These are phyloP conservation scores for Metaphire vulgaris DNA, from an alignment of 1,140 invertebrate genomes.

Conservation along the genomic window DNA sequence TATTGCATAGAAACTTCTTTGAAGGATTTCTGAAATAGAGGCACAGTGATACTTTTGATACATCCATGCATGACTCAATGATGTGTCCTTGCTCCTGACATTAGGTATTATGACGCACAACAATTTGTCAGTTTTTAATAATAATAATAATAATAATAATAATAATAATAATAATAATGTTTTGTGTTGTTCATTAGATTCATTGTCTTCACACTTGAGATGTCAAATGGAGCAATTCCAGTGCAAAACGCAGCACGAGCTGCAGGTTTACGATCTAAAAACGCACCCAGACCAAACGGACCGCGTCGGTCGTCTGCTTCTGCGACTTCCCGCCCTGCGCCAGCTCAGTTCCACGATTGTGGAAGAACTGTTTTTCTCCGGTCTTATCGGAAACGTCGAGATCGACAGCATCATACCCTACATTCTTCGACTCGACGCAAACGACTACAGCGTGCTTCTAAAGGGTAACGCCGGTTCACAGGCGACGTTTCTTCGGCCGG, in stretches of 20 bases:
- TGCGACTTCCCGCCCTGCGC: constrained; percentile 70
- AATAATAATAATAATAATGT: background rate
- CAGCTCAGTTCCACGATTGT: constrained; percentile 70
- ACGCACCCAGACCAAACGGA: constrained; percentile 36
- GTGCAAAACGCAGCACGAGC: constrained; percentile 66
- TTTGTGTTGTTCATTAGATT: background rate
- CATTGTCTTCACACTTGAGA: background rate
- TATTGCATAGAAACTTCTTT: no score
- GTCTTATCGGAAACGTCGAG: constrained; percentile 81
- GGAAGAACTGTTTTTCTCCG: constrained; percentile 87
- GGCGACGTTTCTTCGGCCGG: no score
- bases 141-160: no score
- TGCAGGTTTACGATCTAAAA: constrained; percentile 58
- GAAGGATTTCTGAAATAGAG: no score
- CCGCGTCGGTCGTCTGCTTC: constrained; percentile 60
- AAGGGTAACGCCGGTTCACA: background rate
- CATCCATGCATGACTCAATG: no score
- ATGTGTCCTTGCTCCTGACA: no score
- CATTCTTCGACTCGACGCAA: constrained; percentile 70
- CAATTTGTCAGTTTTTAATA: no score
- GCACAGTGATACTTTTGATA: no score
- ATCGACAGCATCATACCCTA: constrained; percentile 88
- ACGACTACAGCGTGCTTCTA: constrained; percentile 46
- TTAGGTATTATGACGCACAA: no score
- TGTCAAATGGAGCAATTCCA: constrained; percentile 64